Evolutionary conservation across 2,888 invertebrate genomes (phyloP), one percentile per base, ranked within the genome.

Genomic region (Athalia rosae): DNA sequence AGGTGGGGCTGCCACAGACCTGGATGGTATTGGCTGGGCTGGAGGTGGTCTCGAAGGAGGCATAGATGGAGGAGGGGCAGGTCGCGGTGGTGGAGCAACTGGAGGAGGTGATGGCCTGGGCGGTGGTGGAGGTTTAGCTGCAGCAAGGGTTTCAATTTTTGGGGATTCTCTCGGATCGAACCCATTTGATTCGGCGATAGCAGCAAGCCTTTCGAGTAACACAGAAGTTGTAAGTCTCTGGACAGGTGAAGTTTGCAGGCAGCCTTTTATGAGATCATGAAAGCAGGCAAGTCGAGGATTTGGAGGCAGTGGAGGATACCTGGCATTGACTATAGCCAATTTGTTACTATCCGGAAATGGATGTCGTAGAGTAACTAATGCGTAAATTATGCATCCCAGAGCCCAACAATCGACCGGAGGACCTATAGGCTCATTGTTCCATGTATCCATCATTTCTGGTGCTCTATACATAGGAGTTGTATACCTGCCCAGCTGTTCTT

Each of bases 371-470:
- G 95, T 99, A 89, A 98, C 98, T 15, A 99, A 91, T 66, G 95
- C 94, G 89, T 97, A 99, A 11, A 99, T 91, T 81, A 99, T 94
- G 90, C 99, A 99, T 6, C 99, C 99, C 11, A 99, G 91, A 0
- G 99, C 99, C 99, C 99, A 99, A 56, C 98, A 93, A 90, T 99
- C 99, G 2, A 95, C 94, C 62, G 96, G 94, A 81, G 96, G 93
- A 77, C 98, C 98, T 82, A 99, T 98, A 80, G 95, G 95, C 87
- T 95, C 95, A 89, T 99, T 98, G 86, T 95, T 97, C 96, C 99
- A 99, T 4, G 98, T 97, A 88, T 99, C 99, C 81, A 99, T 92
- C 95, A 99, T 98, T 92, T 99, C 99, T 48, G 99, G 99, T 0
- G 99, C 96, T 88, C 99, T 93, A 90, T 99, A 99, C 99, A 97